Conservation (phyloP, 2,797 vertebrate species). For the Epinephelus coioides region DNA sequence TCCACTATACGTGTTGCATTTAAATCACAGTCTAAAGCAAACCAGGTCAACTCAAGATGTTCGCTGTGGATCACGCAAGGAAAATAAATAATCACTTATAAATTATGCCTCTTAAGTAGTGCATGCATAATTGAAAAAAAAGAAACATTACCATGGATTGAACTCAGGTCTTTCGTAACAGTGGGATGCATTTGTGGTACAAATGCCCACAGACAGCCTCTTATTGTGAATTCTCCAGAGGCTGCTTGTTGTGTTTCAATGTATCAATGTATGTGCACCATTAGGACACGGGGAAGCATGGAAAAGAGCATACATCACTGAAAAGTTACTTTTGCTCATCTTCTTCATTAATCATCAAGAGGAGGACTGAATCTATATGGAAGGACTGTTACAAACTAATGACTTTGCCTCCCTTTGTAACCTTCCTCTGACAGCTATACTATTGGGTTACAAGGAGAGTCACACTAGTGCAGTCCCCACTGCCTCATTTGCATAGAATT, state of each 20-base stretch:
- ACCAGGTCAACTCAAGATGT: slow-evolving; percentile 40
- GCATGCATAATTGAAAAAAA: slow-evolving; percentile 61
- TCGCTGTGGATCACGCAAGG: slow-evolving; percentile 37
- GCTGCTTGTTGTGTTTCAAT: slow-evolving; percentile 39
- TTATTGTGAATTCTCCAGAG: slow-evolving; percentile 49
- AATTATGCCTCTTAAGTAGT: slow-evolving; percentile 49
- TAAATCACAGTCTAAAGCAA: slow-evolving; percentile 43
- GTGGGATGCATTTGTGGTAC: slow-evolving; percentile 37
- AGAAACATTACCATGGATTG: slow-evolving; percentile 40
- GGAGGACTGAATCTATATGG: slow-evolving; percentile 59
- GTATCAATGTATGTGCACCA: slow-evolving; percentile 36
- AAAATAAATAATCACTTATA: slow-evolving; percentile 59
- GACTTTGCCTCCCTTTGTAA: slow-evolving; percentile 79
- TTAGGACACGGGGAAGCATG: slow-evolving; percentile 29
- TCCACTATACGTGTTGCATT: slow-evolving; percentile 27
- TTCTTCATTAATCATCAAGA: slow-evolving; percentile 72
- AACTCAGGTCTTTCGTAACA: slow-evolving; percentile 33
- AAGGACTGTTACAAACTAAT: slow-evolving; percentile 73
- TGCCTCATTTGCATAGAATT: slow-evolving; percentile 86
- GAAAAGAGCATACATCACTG: slow-evolving; percentile 39
- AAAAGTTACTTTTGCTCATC: slow-evolving; percentile 61
- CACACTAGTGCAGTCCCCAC: slow-evolving; percentile 69
- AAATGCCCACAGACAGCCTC: slow-evolving; percentile 43
- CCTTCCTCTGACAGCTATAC: slow-evolving; percentile 84
- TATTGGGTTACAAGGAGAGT: slow-evolving; percentile 84